Evolutionary conservation across 2,797 vertebrate species (phyloP).

Genomic region (Bradypus variegatus): DNA sequence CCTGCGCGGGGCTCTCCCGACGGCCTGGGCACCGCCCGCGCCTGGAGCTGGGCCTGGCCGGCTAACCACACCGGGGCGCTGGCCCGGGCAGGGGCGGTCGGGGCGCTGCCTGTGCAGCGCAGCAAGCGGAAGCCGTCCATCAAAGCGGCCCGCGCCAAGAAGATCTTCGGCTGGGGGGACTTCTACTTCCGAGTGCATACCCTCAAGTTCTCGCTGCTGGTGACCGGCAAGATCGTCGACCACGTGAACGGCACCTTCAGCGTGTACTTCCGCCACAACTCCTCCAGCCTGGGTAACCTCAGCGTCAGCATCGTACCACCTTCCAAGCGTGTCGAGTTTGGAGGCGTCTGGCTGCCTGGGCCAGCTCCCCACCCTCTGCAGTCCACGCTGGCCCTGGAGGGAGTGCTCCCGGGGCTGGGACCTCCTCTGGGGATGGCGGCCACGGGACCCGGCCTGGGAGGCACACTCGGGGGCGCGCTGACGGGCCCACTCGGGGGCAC

Average conservation of each 20-base stretch:
- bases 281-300: conserved; percentile 94
- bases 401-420: conserved; percentile 54
- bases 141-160: conserved; percentile 90
- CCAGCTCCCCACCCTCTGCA: conserved; percentile 77
- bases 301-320: conserved; percentile 96
- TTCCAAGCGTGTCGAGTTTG: conserved; percentile 92
- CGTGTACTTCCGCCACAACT: conserved; percentile 97
- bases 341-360: conserved; percentile 82
- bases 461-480: conserved; percentile 49
- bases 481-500: conserved; percentile 48
- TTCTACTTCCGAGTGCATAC: conserved; percentile 97
- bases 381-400: conserved; percentile 77
- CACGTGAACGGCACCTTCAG: conserved; percentile 98
- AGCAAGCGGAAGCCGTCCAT: conserved; percentile 85
- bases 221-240: conserved; percentile 97
- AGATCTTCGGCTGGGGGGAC: conserved; percentile 97
- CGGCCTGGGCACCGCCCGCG: conserved; percentile 70
- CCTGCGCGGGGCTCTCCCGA: conserved; percentile 78
- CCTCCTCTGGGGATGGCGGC: conserved; percentile 52
- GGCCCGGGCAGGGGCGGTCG: conserved; percentile 33
- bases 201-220: conserved; percentile 91
- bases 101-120: conserved; percentile 73
- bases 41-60: conserved; percentile 82
- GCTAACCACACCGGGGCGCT: conserved; percentile 82
- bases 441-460: conserved; percentile 20